Evolutionary conservation across 2,113 vertebrate genomes (phyloP), one percentile per base, ranked within the genome.

Genomic region (Cygnus buccinator): DNA sequence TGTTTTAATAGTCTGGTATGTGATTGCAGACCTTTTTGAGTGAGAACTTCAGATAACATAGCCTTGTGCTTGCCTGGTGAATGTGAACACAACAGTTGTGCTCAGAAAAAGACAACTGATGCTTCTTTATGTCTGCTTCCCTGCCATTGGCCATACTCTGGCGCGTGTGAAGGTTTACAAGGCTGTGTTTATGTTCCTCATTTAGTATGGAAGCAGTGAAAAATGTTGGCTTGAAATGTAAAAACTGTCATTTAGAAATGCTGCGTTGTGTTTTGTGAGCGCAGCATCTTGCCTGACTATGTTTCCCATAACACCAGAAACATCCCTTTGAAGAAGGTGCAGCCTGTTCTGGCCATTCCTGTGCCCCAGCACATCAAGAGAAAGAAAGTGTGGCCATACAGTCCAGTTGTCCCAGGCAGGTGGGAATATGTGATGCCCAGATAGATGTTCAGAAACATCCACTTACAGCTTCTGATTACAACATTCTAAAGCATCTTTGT

Each of bases 71-170:
- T 62, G 28, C 19, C 20, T 87, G 33, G 31, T 78, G 54, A 35
- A 37, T 6, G 29, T 23, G 55, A 90, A 43, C 35, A 1, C 22
- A 20, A 84, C 33, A 54, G 18, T 37, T 61, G 35, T 0, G 0
- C 61, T 80, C 80, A 44, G n/a, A 29, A 75, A 55, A n/a, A 68
- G 71, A 35, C 66, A n/a, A 2, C 67, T 55, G 63, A 13, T 87
- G 59, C 25, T 67, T 31, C 63, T 67, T 82, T 29, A 2, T 8
- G 29, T 66, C 43, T 26, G 31, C 35, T 90, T 84, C 25, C 37
- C 58, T 48, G 29, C 66, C 13, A 1, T 48, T 75, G 57, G 15
- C 68, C 28, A 3, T 61, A 54, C 26, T 25, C 15, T 59, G 85
- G n/a, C 46, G 52, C 0, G 0, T 66, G 5, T 62, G 29, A 67